phyloP scores from a whole-genome alignment of 2,888 invertebrate genomes.

The Parascotia fuliginaria region DNA sequence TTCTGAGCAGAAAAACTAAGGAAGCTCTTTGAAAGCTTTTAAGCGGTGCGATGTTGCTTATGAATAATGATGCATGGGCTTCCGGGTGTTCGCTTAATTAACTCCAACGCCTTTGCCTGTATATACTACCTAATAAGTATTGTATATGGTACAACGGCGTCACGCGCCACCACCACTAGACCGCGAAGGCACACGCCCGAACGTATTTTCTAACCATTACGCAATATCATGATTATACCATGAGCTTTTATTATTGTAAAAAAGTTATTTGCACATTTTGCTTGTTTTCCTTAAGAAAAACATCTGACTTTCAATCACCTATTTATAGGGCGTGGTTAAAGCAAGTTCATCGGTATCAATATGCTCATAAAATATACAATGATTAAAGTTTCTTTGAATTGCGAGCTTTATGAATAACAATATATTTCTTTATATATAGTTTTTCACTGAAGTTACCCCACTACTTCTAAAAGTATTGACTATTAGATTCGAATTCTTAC shows the following conservation, averaged over 20 bases:
- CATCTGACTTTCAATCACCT: neutral
- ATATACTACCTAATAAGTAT: constrained; percentile 27
- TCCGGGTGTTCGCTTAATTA: constrained; percentile 75
- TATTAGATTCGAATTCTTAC: no score
- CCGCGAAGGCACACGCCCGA: constrained; percentile 57
- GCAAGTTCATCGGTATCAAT: neutral
- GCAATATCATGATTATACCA: constrained; percentile 7
- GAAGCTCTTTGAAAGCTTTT: constrained; percentile 61
- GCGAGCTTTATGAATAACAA: neutral
- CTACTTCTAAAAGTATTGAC: no score
- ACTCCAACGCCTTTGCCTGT: constrained; percentile 37
- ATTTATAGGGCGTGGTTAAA: neutral
- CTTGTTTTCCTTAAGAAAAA: neutral
- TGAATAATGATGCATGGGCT: constrained; percentile 73
- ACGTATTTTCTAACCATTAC: constrained; percentile 12
- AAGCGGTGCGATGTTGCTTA: constrained; percentile 73
- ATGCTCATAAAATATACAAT: neutral
- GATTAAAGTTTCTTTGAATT: neutral
- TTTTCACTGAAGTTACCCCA: no score
- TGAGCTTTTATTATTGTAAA: constrained; percentile 8
- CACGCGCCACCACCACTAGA: constrained; percentile 32
- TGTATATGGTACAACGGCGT: constrained; percentile 31
- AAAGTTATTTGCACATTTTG: neutral
- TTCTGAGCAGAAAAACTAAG: constrained; percentile 72
- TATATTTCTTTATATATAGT: no score